Evolutionary conservation across 2,113 vertebrate species (phyloP), one percentile per base, ranked within the genome.

Genomic region (Amphiprion percula): DNA sequence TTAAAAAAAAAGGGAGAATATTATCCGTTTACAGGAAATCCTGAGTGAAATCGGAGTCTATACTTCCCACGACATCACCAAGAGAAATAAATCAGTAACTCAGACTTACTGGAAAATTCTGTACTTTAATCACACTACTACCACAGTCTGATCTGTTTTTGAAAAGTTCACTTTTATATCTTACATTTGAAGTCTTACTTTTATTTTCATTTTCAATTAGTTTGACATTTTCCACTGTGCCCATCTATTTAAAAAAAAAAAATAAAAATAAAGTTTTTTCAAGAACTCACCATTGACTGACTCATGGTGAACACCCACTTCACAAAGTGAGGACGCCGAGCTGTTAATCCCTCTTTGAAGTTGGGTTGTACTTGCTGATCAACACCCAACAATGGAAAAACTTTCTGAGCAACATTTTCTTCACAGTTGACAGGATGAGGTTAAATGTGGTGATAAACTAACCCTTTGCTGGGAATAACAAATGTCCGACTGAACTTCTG

Each of bases 241-340:
- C 19, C 1, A 46, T 28, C 47, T 63, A 5, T 26, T 26, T 26
- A 0, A 0, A 26, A 26, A 26, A 26, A 26, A 26, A 26, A 26
- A 26, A 26, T 1, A 26, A 26, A 21, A 21, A 21, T 1, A 21
- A 21, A 30, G 3, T 30, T 62, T 24, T 80, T 77, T 55, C 26
- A 63, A 39, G 44, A 82, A 82, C 26, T 63, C 21, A 1, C 21
- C 62, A 60, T 11, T 73, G 50, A n/a, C 74, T 79, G 84, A 87
- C 52, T 89, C 76, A 84, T 7, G n/a, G 9, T 23, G 8, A 49
- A 70, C 71, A 50, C 14, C 49, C 54, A 23, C 56, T 74, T 68
- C 52, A 37, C 64, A 55, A 68, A 79, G 19, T 26, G 46, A 79
- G 23, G 46, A 50, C 5, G 39, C 16, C 1, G 1, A 68, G 23